A percentile compares a stretch with the other conserved stretches of the same genome.
These are phyloP conservation scores for Archilochus colubris DNA, from an alignment of 2,113 vertebrate species.

Conservation along the genomic window DNA sequence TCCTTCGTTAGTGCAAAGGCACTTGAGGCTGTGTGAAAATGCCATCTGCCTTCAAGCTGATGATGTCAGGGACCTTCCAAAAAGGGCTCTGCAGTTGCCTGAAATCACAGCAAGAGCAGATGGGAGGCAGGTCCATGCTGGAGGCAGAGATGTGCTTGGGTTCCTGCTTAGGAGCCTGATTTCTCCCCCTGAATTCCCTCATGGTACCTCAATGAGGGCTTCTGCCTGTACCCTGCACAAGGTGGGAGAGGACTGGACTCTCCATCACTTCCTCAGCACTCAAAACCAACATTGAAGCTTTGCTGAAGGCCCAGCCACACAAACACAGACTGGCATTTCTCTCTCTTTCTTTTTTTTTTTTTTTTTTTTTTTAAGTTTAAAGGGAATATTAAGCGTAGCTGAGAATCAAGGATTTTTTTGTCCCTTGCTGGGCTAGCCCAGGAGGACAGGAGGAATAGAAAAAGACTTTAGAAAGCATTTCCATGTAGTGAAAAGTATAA, in stretches of 20 bases:
- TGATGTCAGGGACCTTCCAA: conserved; percentile 20
- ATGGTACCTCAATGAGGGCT: background rate
- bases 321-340: background rate
- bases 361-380: background rate
- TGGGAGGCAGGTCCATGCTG: background rate
- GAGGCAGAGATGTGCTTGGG: background rate
- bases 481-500: background rate
- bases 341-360: no score
- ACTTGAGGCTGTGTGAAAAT: conserved; percentile 5
- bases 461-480: conserved; percentile 22
- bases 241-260: background rate
- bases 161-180: background rate
- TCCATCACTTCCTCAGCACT: background rate
- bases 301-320: background rate
- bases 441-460: background rate
- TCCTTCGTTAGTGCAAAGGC: background rate
- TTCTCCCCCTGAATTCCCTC: background rate
- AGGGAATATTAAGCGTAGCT: background rate
- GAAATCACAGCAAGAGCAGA: conserved; percentile 29
- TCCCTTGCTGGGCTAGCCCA: background rate
- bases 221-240: background rate
- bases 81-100: background rate
- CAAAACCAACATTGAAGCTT: background rate
- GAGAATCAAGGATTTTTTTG: conserved; percentile 15
- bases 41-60: conserved; percentile 30